A percentile compares a stretch with the other conserved stretches of the same genome.
Evolutionary conservation across 2,888 invertebrate species (phyloP).

Genomic region (Diadegma fenestrale): DNA sequence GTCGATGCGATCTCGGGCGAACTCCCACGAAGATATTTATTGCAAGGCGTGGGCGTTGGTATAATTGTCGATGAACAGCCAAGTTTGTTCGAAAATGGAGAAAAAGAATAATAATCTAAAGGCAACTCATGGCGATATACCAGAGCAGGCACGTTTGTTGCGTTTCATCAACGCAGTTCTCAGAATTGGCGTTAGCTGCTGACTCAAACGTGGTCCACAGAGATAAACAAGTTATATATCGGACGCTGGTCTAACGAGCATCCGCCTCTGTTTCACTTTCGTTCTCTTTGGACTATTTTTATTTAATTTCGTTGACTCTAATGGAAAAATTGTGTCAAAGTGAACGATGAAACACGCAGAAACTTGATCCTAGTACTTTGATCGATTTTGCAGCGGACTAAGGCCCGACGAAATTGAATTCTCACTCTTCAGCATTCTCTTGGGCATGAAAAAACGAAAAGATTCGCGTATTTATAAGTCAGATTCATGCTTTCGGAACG

Average conservation of each 20-base stretch:
- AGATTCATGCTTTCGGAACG: too few species aligned
- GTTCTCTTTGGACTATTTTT: constrained; percentile 17
- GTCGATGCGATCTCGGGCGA: not conserved
- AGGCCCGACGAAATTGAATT: too few species aligned
- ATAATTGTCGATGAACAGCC: constrained; percentile 24
- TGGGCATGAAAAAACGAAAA: too few species aligned
- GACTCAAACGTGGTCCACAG: constrained; percentile 66
- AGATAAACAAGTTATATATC: constrained; percentile 60
- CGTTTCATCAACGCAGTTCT: constrained; percentile 54
- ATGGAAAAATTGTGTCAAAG: not conserved
- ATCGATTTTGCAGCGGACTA: too few species aligned
- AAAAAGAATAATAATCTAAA: not conserved
- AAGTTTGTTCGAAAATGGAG: not conserved
- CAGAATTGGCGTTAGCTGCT: constrained; percentile 39
- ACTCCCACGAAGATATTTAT: constrained; percentile 1
- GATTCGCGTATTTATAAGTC: too few species aligned
- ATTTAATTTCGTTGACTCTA: not conserved
- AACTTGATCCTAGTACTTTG: too few species aligned
- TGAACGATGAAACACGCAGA: not conserved
- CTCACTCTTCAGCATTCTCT: too few species aligned
- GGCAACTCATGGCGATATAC: constrained; percentile 12
- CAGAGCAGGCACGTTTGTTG: constrained; percentile 25
- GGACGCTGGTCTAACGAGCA: constrained; percentile 58
- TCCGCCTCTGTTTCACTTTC: constrained; percentile 41
- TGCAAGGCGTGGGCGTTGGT: constrained; percentile 1